Percentiles rank a stretch among this genome's conserved stretches.
These are phyloP conservation scores for Piezodorus guildinii DNA, from an alignment of 1,140 invertebrate species.

Conservation along the genomic window DNA sequence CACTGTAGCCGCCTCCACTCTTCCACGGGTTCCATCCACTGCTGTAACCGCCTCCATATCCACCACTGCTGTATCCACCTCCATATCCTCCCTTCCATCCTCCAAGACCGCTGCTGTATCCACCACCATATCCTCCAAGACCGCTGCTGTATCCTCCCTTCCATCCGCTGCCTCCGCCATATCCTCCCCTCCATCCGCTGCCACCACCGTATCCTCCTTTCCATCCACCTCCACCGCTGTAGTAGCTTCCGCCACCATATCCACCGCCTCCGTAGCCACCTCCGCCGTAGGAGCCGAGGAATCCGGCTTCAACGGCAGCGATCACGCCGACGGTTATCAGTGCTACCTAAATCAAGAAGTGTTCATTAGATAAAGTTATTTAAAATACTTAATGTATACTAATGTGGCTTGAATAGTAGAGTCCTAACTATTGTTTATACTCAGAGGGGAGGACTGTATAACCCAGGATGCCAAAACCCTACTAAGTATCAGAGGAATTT, in stretches of 20 bases:
- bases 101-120: not conserved
- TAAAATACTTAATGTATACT: too few species aligned
- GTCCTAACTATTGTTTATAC: too few species aligned
- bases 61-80: not conserved
- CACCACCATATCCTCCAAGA: not conserved
- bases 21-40: slow-evolving; percentile 6
- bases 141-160: not conserved
- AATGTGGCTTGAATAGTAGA: too few species aligned
- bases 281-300: too few species aligned
- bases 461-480: too few species aligned
- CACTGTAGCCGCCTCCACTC: not conserved
- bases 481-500: too few species aligned
- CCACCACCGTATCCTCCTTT: not conserved
- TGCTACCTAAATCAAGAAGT: too few species aligned
- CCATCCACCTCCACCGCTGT: not conserved
- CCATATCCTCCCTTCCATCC: slow-evolving; percentile 1
- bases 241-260: not conserved
- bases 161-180: not conserved
- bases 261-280: not conserved
- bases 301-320: too few species aligned
- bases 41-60: not conserved
- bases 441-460: too few species aligned
- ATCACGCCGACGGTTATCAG: too few species aligned
- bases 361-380: too few species aligned
- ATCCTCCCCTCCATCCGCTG: not conserved